phyloP scores from a whole-genome alignment of 2,888 invertebrate species.

The Calliopum simillimum region DNA sequence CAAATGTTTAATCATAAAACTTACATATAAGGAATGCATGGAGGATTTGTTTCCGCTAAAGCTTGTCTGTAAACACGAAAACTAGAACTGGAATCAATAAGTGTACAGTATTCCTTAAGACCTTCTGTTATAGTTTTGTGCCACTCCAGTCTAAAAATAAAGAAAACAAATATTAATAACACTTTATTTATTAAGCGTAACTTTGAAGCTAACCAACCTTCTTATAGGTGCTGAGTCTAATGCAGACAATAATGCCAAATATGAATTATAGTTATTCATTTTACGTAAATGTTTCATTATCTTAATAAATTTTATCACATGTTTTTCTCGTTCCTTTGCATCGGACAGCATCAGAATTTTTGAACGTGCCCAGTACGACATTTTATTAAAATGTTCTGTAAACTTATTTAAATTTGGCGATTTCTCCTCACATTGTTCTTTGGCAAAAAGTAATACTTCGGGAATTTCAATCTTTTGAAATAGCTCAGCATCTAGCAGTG shows the following conservation, averaged over 20 bases:
- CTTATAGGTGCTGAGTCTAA: conserved; percentile 93
- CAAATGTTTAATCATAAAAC: too few relatives aligned
- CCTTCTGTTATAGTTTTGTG: conserved; percentile 92
- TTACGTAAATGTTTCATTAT: conserved; percentile 98
- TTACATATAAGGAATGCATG: conserved; percentile 99
- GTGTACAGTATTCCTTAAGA: conserved; percentile 91
- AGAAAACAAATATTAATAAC: conserved; percentile 13
- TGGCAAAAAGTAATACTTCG: conserved; percentile 96
- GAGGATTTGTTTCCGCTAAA: conserved; percentile 93
- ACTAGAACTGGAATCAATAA: conserved; percentile 98
- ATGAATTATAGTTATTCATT: conserved; percentile 98
- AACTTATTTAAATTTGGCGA: conserved; percentile 97
- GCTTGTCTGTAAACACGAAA: conserved; percentile 97
- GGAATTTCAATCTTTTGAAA: conserved; percentile 97
- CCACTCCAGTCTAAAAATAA: conserved; percentile 86
- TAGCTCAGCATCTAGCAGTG: conserved; percentile 91
- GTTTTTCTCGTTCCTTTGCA: conserved; percentile 94
- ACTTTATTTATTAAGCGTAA: conserved; percentile 8
- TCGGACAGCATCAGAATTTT: conserved; percentile 91
- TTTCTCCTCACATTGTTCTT: conserved; percentile 96
- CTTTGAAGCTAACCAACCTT: conserved; percentile 53
- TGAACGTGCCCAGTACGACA: conserved; percentile 98
- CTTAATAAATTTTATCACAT: conserved; percentile 95
- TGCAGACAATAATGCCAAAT: conserved; percentile 95
- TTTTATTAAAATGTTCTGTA: conserved; percentile 99